Evolutionary conservation across 2,797 vertebrate genomes (phyloP).

Genomic region (Sylvilagus floridanus): DNA sequence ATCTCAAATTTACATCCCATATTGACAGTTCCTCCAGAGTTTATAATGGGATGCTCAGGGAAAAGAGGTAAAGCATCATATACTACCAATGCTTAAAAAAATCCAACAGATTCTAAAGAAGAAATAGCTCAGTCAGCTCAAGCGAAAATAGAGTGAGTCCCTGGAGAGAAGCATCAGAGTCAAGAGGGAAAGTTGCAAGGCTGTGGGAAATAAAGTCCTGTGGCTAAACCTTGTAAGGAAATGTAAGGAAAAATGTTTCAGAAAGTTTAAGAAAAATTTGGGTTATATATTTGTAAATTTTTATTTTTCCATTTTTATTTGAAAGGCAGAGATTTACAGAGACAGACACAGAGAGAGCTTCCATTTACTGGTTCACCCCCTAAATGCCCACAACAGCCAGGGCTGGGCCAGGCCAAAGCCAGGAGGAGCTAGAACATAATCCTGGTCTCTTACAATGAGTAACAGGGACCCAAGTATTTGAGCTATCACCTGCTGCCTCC

Average conservation of each 20-base stretch:
- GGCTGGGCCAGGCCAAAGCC: too few relatives aligned
- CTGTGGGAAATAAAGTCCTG: neutral
- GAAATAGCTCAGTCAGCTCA: neutral
- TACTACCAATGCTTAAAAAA: neutral
- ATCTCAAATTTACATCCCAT: neutral
- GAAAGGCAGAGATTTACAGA: too few relatives aligned
- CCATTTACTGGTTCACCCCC: too few relatives aligned
- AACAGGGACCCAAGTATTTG: too few relatives aligned
- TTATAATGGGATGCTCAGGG: neutral
- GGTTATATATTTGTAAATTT: too few relatives aligned
- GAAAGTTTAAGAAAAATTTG: too few relatives aligned
- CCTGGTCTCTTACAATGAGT: too few relatives aligned
- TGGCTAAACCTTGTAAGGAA: neutral
- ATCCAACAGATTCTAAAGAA: neutral
- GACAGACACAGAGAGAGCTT: too few relatives aligned
- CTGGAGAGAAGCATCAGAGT: neutral
- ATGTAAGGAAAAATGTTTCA: neutral
- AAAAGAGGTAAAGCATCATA: neutral
- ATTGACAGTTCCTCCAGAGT: neutral
- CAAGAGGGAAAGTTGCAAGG: neutral
- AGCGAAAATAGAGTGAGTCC: neutral
- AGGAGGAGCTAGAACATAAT: too few relatives aligned
- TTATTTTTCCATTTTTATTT: too few relatives aligned
- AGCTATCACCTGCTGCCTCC: too few relatives aligned
- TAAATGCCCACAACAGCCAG: too few relatives aligned